Conservation (phyloP, 2,797 vertebrate species). For the Nannoperca obscura region DNA sequence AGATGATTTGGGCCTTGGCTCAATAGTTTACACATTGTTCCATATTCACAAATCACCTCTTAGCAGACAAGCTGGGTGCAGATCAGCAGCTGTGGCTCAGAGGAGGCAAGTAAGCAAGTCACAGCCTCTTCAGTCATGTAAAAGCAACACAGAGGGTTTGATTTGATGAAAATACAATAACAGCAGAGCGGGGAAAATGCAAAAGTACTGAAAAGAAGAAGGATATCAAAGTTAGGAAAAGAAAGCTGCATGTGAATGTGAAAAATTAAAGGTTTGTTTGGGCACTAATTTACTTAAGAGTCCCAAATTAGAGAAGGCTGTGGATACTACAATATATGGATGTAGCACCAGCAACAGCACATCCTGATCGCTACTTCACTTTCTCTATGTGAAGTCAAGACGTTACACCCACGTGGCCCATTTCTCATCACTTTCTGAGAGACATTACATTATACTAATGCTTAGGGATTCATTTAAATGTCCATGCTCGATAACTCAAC, state of each 20-base stretch:
- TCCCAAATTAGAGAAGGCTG: not conserved
- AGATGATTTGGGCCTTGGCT: conserved; percentile 80
- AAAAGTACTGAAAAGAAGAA: not conserved
- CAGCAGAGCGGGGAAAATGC: not conserved
- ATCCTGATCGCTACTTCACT: not conserved
- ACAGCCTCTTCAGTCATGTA: conserved; percentile 4
- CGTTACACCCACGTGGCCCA: not conserved
- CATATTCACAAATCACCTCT: conserved; percentile 76
- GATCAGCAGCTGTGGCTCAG: conserved; percentile 43
- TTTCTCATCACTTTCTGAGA: not conserved
- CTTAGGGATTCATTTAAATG: not conserved
- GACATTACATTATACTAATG: not conserved
- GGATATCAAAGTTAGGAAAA: not conserved
- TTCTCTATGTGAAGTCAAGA: not conserved
- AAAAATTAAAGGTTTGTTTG: conserved; percentile 8
- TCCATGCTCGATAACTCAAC: not conserved
- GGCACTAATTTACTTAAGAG: not conserved
- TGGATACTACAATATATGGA: not conserved
- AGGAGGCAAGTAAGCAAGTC: conserved; percentile 29
- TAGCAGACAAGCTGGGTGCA: conserved; percentile 45
- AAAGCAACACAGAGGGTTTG: conserved; percentile 15
- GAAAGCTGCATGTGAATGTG: not conserved
- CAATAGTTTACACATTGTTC: conserved; percentile 79
- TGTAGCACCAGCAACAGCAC: not conserved
- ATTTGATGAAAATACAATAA: conserved; percentile 9